Evolutionary conservation across 2,888 invertebrate species (phyloP), one percentile per base, ranked within the genome.

Genomic region (Catocala nupta): DNA sequence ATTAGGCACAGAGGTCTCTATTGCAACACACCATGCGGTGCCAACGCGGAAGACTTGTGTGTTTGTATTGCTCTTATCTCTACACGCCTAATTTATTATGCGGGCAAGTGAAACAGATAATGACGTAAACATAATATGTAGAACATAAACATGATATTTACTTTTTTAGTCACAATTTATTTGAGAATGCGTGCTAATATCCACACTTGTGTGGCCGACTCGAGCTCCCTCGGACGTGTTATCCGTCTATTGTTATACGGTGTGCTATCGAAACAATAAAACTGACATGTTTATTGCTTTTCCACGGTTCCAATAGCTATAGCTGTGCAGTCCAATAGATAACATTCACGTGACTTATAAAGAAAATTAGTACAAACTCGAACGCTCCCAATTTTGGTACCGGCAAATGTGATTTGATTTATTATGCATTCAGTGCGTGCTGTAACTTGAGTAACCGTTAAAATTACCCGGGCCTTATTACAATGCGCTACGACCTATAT

Each of bases 201-300:
- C 43, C 34, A 53, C 55, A 67, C 77, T 75, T 71, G 51, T 66
- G 60, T 70, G 69, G 48, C 47, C 56, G n/a, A 2, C 66, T 36
- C 12, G 54, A 36, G 33, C 51, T 59, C 39, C 3, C 42, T 64
- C 57, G 48, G 55, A 48, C 44, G 49, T 25, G 65, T 73, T 77
- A 78, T 81, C 84, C 82, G 78, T 71, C 74, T 65, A 78, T 83
- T 83, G 75, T 81, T 81, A 63, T 66, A 62, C 61, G 68, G 54
- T 69, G 66, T 76, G 77, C 65, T 73, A 60, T 70, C 59, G 50
- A 61, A 70, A 71, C 75, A 70, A 78, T 80, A 74, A 75, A 77
- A 57, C 62, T 63, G 73, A 65, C 70, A 68, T 81, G 78, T 83
- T 85, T 84, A 83, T 81, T 83, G 73, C 70, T 78, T 72, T 77